Conservation (phyloP, 35 echinoderm and acorn worm genomes). For the Ophiothrix spiculata region DNA sequence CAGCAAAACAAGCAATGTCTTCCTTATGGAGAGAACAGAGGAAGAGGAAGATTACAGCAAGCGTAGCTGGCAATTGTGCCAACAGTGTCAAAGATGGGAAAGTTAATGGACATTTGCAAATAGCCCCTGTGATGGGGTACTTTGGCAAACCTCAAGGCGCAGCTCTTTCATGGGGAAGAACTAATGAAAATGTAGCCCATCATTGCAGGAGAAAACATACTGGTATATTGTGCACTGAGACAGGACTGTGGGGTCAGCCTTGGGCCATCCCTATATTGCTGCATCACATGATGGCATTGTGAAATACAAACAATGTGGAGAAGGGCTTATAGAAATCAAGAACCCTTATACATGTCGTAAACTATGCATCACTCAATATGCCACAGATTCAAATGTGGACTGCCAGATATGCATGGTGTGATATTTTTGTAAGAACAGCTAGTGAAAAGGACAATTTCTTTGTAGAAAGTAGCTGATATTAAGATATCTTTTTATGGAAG, state of each 20-base stretch:
- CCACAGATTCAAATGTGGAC: background rate
- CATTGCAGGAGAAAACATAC: background rate
- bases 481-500: slow-evolving; percentile 26
- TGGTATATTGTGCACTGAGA: background rate
- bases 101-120: background rate
- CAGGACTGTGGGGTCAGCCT: slow-evolving; percentile 28
- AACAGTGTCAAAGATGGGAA: background rate
- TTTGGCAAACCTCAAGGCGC: background rate
- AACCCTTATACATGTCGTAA: slow-evolving; percentile 40
- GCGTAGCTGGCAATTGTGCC: slow-evolving; percentile 24
- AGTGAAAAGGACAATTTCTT: slow-evolving; percentile 28
- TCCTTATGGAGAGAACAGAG: background rate
- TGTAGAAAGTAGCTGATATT: slow-evolving; percentile 24
- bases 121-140: background rate
- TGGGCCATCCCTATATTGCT: slow-evolving; percentile 37
- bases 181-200: background rate
- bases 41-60: background rate
- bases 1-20: background rate
- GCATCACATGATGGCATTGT: slow-evolving; percentile 39
- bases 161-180: background rate
- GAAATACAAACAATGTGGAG: slow-evolving; percentile 45
- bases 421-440: slow-evolving; percentile 34
- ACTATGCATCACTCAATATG: slow-evolving; percentile 16
- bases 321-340: slow-evolving; percentile 47
- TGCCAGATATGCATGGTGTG: slow-evolving; percentile 19